Evolutionary conservation across 1,140 invertebrate species (phyloP).

Genomic region (Subanguina moxae): DNA sequence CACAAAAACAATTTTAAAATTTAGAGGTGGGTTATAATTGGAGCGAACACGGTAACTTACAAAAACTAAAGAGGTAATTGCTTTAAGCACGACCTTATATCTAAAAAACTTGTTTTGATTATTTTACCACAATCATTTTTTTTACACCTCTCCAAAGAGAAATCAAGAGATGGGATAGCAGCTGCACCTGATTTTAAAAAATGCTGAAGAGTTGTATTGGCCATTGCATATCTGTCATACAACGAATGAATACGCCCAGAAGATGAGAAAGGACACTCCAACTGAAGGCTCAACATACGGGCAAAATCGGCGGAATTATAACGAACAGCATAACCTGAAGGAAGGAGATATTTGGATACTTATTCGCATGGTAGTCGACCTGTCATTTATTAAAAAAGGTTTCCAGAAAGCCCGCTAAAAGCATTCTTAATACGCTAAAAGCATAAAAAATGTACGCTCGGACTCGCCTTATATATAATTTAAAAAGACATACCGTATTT

Average conservation of each 20-base stretch:
- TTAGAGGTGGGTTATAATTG: no score
- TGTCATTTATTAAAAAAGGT: no score
- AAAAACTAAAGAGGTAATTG: constrained; percentile 17
- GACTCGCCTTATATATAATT: no score
- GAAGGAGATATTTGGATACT: no score
- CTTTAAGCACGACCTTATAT: constrained; percentile 21
- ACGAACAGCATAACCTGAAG: constrained; percentile 3
- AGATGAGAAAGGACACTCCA: constrained; percentile 12
- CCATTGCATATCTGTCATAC: background rate
- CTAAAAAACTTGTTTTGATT: no score
- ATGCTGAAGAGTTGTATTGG: constrained; percentile 18
- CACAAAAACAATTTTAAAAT: no score
- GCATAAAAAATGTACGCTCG: no score
- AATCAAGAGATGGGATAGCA: constrained; percentile 2
- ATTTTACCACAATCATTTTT: no score
- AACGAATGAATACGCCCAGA: background rate
- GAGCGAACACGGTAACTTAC: background rate
- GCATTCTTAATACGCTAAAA: no score
- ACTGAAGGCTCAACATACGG: constrained; percentile 12
- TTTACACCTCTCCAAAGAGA: background rate
- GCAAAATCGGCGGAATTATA: constrained; percentile 32
- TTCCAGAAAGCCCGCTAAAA: no score
- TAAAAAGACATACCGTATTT: no score
- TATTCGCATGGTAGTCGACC: no score
- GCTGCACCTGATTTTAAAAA: constrained; percentile 25